Base-by-base conservation (phyloP, 2,113 vertebrate genomes). In the Paracanthobrama guichenoti region DNA sequence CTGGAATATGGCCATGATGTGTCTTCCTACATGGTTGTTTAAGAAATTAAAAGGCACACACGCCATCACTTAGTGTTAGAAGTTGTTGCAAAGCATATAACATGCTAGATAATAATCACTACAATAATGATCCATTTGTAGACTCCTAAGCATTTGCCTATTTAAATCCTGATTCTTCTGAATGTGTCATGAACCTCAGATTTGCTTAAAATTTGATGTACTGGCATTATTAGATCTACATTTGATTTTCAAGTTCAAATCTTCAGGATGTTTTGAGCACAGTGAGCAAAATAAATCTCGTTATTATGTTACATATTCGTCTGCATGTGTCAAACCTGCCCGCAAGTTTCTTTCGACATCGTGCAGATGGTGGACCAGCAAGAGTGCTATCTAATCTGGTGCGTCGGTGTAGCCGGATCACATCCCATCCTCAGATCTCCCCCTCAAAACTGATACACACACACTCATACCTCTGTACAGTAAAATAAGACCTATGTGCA, bases 401-500 rank as follows among this genome's bases (percentile, higher is more conserved):
- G n/a, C 10, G 44, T 72, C 31, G 44, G 69, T 31, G 53, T 79
- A 35, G 67, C 26, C 78, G 24, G 53, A 73, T 81, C 20, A 64
- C 83, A 46, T 42, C 26, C 46, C 14, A 26, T 53, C 55, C 48
- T n/a, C 35, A 2, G 13, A 74, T 71, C 69, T 66, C 69, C 42
- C 74, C 48, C 81, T 50, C 24, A 44, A 42, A 57, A 46, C 22
- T 24, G 64, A 72, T 66, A 71, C 59, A 82, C 44, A 59, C 86
- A 86, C 85, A 79, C 82, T 71, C 83, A 83, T 57, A 79, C 84
- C 64, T 55, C 79, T 31, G 79, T 83, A 86, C 88, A 79, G 87
- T 88, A 87, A 87, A 91, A 90, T 89, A 88, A 87, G 89, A 91
- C 77, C 88, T 84, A 85, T 87, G 83, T 90, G 91, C 90, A 85